Evolutionary conservation across 2,113 vertebrate genomes (phyloP), one percentile per base, ranked within the genome.

Genomic region (Elgaria multicarinata): DNA sequence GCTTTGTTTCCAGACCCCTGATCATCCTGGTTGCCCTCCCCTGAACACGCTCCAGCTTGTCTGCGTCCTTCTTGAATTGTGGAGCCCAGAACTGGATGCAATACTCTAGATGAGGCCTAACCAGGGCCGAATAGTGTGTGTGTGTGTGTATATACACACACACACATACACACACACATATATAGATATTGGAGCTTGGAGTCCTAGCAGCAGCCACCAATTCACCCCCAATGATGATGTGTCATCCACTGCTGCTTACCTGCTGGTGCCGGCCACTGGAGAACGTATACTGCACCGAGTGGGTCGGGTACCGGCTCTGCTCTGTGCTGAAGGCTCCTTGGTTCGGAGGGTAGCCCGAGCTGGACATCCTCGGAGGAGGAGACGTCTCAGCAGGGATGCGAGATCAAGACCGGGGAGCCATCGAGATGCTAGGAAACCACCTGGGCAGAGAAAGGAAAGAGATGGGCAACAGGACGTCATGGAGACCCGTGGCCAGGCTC

Each of bases 311-410:
- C 26, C 99, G 98, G 95, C 97, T 98, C 97, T 99, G 98, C 93
- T 99, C 99, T 85, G 98, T 97, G 97, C 98, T 99, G 97, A 99
- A 99, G 92, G 98, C 98, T 97, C 99, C 99, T 98, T 99, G 99
- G 96, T 97, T 98, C 92, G 98, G 97, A 97, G 99, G 98, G 96
- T 99, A 99, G 97, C 99, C 98, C 87, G 99, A 99, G 98, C 98
- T 99, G 96, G 99, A 99, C 99, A 99, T 99, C 97, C 96, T 97
- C 95, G 96, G 95, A 92, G 95, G 94, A 93, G 96, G 94, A 96
- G 96, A 94, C 93, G 96, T 97, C 97, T 97, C 97, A 96, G 96
- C 97, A 94, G 95, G 95, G 94, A 95, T 96, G 96, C 95, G 96
- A 95, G 96, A 97, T 98, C 96, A 98, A 92, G 96, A 95, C 94